Conservation (phyloP, 2,888 invertebrate genomes). For the Cerastoderma edule region DNA sequence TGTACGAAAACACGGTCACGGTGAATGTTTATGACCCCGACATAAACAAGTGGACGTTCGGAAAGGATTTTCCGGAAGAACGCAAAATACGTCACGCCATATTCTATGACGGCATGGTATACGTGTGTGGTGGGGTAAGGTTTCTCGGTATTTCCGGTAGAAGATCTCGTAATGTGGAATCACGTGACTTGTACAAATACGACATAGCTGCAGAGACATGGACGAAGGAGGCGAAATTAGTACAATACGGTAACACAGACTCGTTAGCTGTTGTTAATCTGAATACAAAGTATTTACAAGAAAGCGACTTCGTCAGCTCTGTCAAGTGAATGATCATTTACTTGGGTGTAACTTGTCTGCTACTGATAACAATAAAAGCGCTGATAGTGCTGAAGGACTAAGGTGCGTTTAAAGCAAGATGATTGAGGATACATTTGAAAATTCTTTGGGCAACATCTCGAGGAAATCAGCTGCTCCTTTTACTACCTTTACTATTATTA, state of each 20-base stretch:
- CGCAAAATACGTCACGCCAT: slow-evolving; percentile 68
- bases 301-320: slow-evolving; percentile 68
- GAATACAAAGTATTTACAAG: slow-evolving; percentile 69
- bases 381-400: too few species aligned
- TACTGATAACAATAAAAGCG: too few species aligned
- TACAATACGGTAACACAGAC: slow-evolving; percentile 70
- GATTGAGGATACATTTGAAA: too few species aligned
- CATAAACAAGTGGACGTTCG: slow-evolving; percentile 88
- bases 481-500: too few species aligned
- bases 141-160: slow-evolving; percentile 63
- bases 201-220: slow-evolving; percentile 66
- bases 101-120: slow-evolving; percentile 64
- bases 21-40: slow-evolving; percentile 92
- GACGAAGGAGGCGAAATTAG: slow-evolving; percentile 68
- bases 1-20: slow-evolving; percentile 93
- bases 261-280: slow-evolving; percentile 64
- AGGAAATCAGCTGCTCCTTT: too few species aligned
- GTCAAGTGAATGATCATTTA: not conserved
- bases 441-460: too few species aligned
- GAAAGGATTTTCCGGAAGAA: slow-evolving; percentile 76
- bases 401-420: too few species aligned
- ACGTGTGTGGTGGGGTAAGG: slow-evolving; percentile 73
- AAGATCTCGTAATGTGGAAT: slow-evolving; percentile 67
- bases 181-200: slow-evolving; percentile 74
- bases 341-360: too few species aligned